Evolutionary conservation across 2,113 vertebrate species (phyloP), one percentile per base, ranked within the genome.

Genomic region (Damaliscus lunatus): DNA sequence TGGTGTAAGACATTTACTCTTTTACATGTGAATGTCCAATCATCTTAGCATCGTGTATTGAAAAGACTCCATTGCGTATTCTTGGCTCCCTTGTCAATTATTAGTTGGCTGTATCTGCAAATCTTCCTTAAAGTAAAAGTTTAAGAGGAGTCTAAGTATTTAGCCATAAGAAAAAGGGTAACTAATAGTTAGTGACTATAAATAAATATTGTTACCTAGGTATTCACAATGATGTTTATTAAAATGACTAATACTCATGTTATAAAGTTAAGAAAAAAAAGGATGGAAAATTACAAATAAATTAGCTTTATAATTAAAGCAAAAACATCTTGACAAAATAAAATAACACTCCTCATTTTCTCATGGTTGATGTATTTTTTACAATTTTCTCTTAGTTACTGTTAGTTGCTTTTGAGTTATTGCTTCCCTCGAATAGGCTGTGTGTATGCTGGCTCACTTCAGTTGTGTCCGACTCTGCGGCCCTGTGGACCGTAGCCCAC

Each of bases 281-380:
- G n/a, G 88, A 95, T 3, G 84, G 23, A 96, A 74, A 93, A 57
- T 43, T 33, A 50, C 46, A n/a, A 90, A 50, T 93, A 59, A 67
- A 50, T 83, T 86, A 36, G 23, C 14, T 96, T 96, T 84, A 87
- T 33, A 71, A 74, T 80, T 71, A 89, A 96, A 60, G 21, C 7
- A 83, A 53, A 93, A 71, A 43, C 43, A 64, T 74, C 77, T 59
- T 59, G n/a, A 88, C 12, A 62, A 48, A 94, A 59, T 64, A 48
- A 93, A 90, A 91, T 50, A 50, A 9, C 40, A 16, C 29, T 95
- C 48, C n/a, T 84, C 3, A 53, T 88, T 96, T 93, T 96, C 62
- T 71, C n/a, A 46, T 52, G 4, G 11, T 78, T 62, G 23, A 17
- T 78, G 1, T 52, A 19, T 27, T 57, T 77, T 64, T 36, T 10